Base-by-base conservation (phyloP, 2,797 vertebrate genomes). In the Thamnophis elegans region DNA sequence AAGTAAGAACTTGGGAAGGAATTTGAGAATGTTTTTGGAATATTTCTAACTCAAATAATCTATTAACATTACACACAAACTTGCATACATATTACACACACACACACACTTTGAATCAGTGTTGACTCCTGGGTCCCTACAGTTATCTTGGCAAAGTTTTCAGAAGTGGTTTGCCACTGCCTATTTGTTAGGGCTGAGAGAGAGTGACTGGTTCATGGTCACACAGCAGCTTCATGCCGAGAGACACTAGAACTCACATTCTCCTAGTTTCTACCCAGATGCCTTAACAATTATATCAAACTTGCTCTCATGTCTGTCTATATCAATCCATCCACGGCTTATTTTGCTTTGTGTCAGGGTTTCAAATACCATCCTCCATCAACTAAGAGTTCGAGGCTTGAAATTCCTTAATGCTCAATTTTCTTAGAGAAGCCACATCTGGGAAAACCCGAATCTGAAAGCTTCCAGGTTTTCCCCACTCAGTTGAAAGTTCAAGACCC, bases 301-400 rank as follows among this genome's bases (percentile, higher is more conserved):
- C 6, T 68, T n/a, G 65, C 14, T 36, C n/a, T 73, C 32, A 9
- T 32, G n/a, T 18, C 65, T 73, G 65, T 20, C 65, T 36, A 73
- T 73, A 32, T 32, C n/a, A 14, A 68, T n/a, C n/a, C n/a, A 68
- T 32, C 65, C 93, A 95, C 93, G 65, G 51, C 22, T 36, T 62
- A 55, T 10, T 58, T 10, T 56, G 88, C 51, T 93, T 60, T 93
- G 73, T 51, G 47, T 51, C 47, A 51, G 47, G 47, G 47, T 51
- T 51, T 51, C 47, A 51, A 51, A 51, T 51, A 51, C 5, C 47
- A 51, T 51, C 47, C 47, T 51, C 47, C 47, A 51, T 51, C 47
- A 51, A 51, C 5, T 51, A 51, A 51, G 47, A 51, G 4, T 51
- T 51, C 47, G 5, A 51, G 47, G 47, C 47, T 51, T 51, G 47